Evolutionary conservation across 2,797 vertebrate species (phyloP), one percentile per base, ranked within the genome.

Genomic region (Pseudotriccus pelzelni): DNA sequence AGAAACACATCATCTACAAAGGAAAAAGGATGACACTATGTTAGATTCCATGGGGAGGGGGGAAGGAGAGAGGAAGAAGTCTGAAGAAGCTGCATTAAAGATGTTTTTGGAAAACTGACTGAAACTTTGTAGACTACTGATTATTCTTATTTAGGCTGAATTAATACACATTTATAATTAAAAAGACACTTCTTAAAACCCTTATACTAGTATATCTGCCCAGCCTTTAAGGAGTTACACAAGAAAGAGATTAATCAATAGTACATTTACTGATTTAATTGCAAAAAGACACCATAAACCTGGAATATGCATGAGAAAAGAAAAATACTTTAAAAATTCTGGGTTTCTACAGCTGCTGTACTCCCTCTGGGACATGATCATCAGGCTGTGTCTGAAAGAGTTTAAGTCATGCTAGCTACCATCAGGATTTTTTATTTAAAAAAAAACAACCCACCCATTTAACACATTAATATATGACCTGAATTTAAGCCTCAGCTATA

Each of bases 1-100:
- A 99, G 98, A 98, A 99, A 99, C 50, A 99, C 99, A 50, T 99
- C 99, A 97, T 99, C 99, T 99, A 84, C n/a, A 93, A 96, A 96
- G 70, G 15, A 41, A 93, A 62, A 87, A 76, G 24, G 28, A 89
- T 25, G n/a, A 55, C 34, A 82, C 84, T 81, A 32, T 1, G 18
- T 93, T 74, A 93, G 41, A 60, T 67, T 76, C 17, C 50, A 43
- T 8, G 3, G 25, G 18, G 21, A 49, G 4, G 1, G 3, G 4
- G 12, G 11, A 74, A 83, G 2, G 3, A 83, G 5, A 55, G 28
- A 75, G 8, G 22, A 53, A 83, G 37, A 59, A 67, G 21, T 6
- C 74, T 8, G 17, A 75, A 83, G 41, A 60, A 70, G 15, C 4
- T 72, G 39, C 43, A 85, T 25, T 75, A 28, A 80, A 85, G 6